Percentiles rank a stretch among this genome's conserved stretches.
Evolutionary conservation across 2,888 invertebrate species (phyloP).

Genomic region (Drosophila picticornis): DNA sequence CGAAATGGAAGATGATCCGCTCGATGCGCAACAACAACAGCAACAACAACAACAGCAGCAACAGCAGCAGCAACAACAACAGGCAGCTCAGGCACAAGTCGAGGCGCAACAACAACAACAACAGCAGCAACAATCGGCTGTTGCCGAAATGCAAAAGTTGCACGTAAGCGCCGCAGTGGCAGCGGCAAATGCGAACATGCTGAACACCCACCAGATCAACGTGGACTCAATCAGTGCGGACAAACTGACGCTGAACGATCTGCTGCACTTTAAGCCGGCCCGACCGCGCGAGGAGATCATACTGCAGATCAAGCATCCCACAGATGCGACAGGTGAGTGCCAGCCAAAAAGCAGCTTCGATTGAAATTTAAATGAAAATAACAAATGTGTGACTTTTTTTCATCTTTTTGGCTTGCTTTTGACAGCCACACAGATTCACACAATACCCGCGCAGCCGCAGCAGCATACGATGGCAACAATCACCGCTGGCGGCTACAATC

Average conservation of each 20-base stretch:
- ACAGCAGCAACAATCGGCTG: constrained; percentile 62
- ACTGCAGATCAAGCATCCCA: constrained; percentile 83
- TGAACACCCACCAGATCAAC: constrained; percentile 81
- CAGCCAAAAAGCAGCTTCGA: not conserved
- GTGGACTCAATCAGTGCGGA: constrained; percentile 84
- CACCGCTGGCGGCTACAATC: constrained; percentile 82
- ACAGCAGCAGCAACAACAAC: constrained; percentile 58
- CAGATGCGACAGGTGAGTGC: constrained; percentile 73
- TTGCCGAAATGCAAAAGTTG: constrained; percentile 70
- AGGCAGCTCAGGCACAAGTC: constrained; percentile 50
- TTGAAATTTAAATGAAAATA: not conserved
- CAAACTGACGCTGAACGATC: constrained; percentile 83
- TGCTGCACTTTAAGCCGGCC: constrained; percentile 82
- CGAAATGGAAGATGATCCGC: constrained; percentile 72
- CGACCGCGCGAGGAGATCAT: constrained; percentile 84
- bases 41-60: constrained; percentile 62
- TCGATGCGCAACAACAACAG: constrained; percentile 66
- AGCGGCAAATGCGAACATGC: constrained; percentile 66
- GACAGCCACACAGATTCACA: constrained; percentile 79
- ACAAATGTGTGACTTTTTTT: not conserved
- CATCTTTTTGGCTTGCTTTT: not conserved
- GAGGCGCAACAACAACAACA: constrained; percentile 57
- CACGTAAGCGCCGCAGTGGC: constrained; percentile 62
- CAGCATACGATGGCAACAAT: constrained; percentile 83
- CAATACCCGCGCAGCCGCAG: constrained; percentile 80